Conservation (phyloP, 2,797 vertebrate species). For the Mionectes olivaceus region DNA sequence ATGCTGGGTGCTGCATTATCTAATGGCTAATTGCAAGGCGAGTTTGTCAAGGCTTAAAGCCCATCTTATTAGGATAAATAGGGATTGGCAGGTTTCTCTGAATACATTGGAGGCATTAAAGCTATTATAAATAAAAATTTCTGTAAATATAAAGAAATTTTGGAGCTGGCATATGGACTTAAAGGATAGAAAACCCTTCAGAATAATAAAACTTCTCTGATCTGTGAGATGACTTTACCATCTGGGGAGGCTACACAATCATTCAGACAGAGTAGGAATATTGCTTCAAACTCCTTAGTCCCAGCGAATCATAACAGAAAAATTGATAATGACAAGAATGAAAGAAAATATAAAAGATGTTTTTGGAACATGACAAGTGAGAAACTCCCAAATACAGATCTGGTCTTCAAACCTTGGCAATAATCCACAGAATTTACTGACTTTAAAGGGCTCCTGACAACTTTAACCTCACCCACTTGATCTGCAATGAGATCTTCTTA, state of each 20-base stretch:
- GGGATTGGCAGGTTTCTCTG: neutral
- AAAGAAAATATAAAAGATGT: slow-evolving; percentile 53
- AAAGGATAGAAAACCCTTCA: neutral
- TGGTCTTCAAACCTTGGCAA: neutral
- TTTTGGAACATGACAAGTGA: neutral
- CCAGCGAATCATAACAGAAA: slow-evolving; percentile 31
- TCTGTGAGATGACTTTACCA: neutral
- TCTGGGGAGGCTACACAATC: neutral
- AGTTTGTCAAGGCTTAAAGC: neutral
- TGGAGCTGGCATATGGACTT: neutral
- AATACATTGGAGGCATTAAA: neutral
- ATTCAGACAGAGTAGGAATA: slow-evolving; percentile 2
- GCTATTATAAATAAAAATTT: neutral
- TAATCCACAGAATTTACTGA: neutral
- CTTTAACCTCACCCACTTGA: neutral
- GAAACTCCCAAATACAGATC: slow-evolving; percentile 27
- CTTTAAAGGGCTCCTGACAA: slow-evolving; percentile 6
- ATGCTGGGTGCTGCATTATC: neutral
- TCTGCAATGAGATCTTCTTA: neutral
- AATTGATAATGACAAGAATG: slow-evolving; percentile 34
- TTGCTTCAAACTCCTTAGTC: neutral
- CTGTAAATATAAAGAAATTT: neutral
- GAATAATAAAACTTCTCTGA: neutral
- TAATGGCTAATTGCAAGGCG: neutral
- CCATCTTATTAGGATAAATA: neutral